Evolutionary conservation across 1,140 invertebrate genomes (phyloP), one percentile per base, ranked within the genome.

Genomic region (Drosophila triauraria): DNA sequence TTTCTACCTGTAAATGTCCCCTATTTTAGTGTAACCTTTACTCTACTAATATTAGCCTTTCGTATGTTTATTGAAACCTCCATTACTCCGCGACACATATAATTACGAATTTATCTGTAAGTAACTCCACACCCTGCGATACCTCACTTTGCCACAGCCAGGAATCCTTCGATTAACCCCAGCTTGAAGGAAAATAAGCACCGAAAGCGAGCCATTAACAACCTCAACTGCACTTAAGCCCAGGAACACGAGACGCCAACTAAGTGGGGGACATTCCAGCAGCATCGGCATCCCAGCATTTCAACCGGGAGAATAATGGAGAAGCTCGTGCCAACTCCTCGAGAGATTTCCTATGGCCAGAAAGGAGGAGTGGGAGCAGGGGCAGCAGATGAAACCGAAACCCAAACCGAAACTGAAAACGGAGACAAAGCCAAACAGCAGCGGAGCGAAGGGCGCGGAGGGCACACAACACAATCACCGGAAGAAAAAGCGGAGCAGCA

Each of bases 401-500:
- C 50, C 43, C 15, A 62, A 61, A 35, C 59, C 44, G 32, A 61
- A 61, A 58, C 38, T 48, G 42, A 40, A 42, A 69, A 40, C 50
- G 70, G 59, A 60, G 56, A 76, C 53, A 65, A 65, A 67, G 71
- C 64, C 65, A 69, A 64, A 56, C 63, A 44, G 46, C 50, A 47
- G 60, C 42, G 20, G 0, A 9, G 47, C 15, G 9, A 57, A 53
- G 30, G 42, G 32, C 61, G 35, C 61, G 27, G 46, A 7, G 13
- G 27, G 35, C n/a, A 20, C 17, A 51, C 30, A 35, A 17, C 20
- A 54, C 51, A 48, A 48, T 69, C 75, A 85, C 85, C 86, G 85
- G 82, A 88, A 90, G 85, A 88, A 87, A 85, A 90, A 48, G 60
- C 40, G 67, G 51, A 51, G 51, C 27, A 51, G 76, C 84, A 85